Evolutionary conservation across 2,888 invertebrate species (phyloP).

Genomic region (Drosophila falleni): DNA sequence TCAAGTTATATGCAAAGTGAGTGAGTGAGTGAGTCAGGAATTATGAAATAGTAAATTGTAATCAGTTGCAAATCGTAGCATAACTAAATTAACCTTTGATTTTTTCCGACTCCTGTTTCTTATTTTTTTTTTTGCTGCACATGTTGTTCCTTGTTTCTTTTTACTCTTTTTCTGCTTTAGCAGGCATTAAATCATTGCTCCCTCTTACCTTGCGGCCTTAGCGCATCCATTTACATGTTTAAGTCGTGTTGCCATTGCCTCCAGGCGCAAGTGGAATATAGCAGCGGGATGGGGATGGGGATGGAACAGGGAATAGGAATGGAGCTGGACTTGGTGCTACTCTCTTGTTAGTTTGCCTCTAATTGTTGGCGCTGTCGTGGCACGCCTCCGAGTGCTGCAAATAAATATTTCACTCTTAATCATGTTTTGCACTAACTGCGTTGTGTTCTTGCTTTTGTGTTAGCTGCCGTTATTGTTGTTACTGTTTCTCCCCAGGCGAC

Average conservation of each 20-base stretch:
- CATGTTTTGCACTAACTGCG: slow-evolving; percentile 70
- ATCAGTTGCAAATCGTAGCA: slow-evolving; percentile 44
- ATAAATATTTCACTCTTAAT: slow-evolving; percentile 81
- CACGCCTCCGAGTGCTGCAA: slow-evolving; percentile 76
- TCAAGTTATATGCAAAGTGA: background rate
- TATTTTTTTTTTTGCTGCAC: slow-evolving; percentile 32
- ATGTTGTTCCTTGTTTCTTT: slow-evolving; percentile 44
- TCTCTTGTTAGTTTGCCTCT: slow-evolving; percentile 61
- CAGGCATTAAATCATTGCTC: slow-evolving; percentile 73
- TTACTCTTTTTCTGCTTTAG: slow-evolving; percentile 41
- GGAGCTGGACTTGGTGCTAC: slow-evolving; percentile 21
- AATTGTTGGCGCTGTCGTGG: slow-evolving; percentile 75
- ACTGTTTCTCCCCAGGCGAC: slow-evolving; percentile 55
- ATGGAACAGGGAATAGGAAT: background rate
- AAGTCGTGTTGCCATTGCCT: slow-evolving; percentile 65
- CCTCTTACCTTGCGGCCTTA: slow-evolving; percentile 36
- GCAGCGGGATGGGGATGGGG: slow-evolving; percentile 7
- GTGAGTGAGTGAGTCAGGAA: background rate
- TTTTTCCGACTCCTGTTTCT: background rate
- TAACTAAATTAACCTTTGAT: slow-evolving; percentile 60
- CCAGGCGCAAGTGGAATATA: slow-evolving; percentile 32
- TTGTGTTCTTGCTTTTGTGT: slow-evolving; percentile 46
- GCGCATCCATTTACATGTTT: slow-evolving; percentile 73
- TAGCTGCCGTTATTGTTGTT: slow-evolving; percentile 27
- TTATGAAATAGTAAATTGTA: slow-evolving; percentile 26